Percentiles rank a stretch among this genome's conserved stretches.
These are phyloP conservation scores for Ondatra zibethicus DNA, from an alignment of 2,113 vertebrate genomes.

Conservation along the genomic window DNA sequence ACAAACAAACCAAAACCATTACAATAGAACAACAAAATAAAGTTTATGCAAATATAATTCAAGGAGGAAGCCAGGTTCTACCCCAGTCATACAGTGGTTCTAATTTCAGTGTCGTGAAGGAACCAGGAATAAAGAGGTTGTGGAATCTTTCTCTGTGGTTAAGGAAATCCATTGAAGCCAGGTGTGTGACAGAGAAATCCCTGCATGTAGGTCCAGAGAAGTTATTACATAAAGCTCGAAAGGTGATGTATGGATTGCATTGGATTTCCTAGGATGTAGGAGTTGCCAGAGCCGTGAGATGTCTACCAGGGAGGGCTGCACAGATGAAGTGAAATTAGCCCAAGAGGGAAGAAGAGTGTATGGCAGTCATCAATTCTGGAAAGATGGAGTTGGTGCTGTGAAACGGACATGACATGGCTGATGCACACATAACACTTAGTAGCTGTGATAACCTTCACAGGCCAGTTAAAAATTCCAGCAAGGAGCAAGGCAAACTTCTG, in stretches of 20 bases:
- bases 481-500: background rate
- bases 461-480: background rate
- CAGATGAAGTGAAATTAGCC: background rate
- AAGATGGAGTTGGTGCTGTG: rapidly evolving
- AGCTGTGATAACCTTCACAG: background rate
- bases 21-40: background rate
- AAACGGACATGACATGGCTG: background rate
- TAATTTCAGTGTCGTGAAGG: background rate
- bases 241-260: background rate
- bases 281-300: background rate
- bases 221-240: background rate
- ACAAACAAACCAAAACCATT: background rate
- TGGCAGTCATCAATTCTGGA: background rate
- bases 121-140: background rate
- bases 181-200: background rate
- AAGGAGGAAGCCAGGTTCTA: background rate
- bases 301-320: background rate
- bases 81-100: background rate
- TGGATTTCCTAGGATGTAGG: background rate
- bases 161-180: background rate
- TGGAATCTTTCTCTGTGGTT: background rate
- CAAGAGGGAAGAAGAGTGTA: background rate
- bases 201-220: background rate
- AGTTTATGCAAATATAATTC: background rate
- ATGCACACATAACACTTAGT: background rate